Evolutionary conservation across 2,113 vertebrate species (phyloP), one percentile per base, ranked within the genome.

Genomic region (Alosa alosa): DNA sequence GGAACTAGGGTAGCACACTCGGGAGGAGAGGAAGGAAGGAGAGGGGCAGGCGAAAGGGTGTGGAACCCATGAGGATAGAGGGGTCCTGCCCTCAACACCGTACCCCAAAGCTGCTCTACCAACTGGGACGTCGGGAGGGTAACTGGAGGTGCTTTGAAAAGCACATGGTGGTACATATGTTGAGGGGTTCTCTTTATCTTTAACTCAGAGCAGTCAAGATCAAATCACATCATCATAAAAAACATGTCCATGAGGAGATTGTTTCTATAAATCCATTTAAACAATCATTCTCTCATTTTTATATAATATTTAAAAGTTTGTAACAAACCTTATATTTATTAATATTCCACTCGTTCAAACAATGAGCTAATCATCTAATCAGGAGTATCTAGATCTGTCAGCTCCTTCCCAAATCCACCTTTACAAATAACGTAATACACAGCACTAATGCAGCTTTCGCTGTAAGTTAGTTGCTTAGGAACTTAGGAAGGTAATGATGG

Each of bases 1-100:
- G 45, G 87, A 90, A 90, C 84, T 91, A 89, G 90, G 88, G 86
- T 91, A 91, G 90, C 87, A 83, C 90, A 36, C 88, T 82, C 49
- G 88, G 90, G 89, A 86, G 49, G 6, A 6, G 6, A 6, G 84
- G 84, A 39, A 72, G 86, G 49, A 84, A 84, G 47, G 85, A 78
- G 22, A 45, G 72, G 72, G 85, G 86, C 13, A 41, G 49, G 25
- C 36, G 25, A 86, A 89, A 78, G 88, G 83, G 85, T 88, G 72
- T 86, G 81, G 84, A 83, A 78, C 88, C 84, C 83, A 11, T 10
- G 82, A 83, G 86, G 83, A 86, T 89, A 81, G 84, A 84, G 20
- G 78, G 84, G 83, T 88, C 81, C 57, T 64, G 84, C 78, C 78
- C 82, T 82, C 41, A 81, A 81, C 81, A 81, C 17, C 81, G 20